Base-by-base conservation (phyloP, 2,113 vertebrate genomes). In the Turdus rufiventris region DNA sequence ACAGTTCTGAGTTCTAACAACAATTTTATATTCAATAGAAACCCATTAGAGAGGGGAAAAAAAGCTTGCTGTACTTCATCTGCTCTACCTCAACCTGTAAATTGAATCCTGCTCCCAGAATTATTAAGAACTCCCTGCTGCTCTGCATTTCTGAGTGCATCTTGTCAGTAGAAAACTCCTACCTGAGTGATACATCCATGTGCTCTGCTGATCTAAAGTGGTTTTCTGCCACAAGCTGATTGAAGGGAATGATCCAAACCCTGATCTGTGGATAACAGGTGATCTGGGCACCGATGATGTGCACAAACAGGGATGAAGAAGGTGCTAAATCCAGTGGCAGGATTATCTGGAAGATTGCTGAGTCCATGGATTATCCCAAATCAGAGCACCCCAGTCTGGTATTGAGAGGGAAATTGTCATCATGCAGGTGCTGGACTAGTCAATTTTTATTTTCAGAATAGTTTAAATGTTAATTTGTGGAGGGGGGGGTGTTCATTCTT, bases 51-150 rank as follows among this genome's bases (percentile, higher is more conserved):
- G 18, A 8, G 7, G 28, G 8, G 0, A 4, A 14, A 56, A 67
- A 14, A 47, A 71, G 9, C 14, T 74, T 45, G 5, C 57, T 78
- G 9, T 26, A 16, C 40, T 89, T 94, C 33, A 62, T 62, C 53
- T 88, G 40, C 16, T 88, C 42, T 82, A 28, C n/a, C 25, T 79
- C 47, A 72, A 58, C 50, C 87, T 82, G 57, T 56, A 66, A 91
- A 89, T 72, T 76, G 67, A 68, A 85, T 54, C 40, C 29, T 88
- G 43, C 47, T 88, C 18, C 5, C 45, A 81, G 56, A 25, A 94
- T 85, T 82, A 66, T 67, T 50, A 73, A 63, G 47, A 90, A n/a
- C 31, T 91, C 3, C 0, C n/a, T 38, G 48, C 34, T 67, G 29
- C 45, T 43, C 23, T 82, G 0, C 65, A 20, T 78, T 63, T 68